Percentiles rank a stretch among this genome's conserved stretches.
These are phyloP conservation scores for Pristionchus exspectatus DNA, from an alignment of 2,888 invertebrate genomes.

Conservation along the genomic window DNA sequence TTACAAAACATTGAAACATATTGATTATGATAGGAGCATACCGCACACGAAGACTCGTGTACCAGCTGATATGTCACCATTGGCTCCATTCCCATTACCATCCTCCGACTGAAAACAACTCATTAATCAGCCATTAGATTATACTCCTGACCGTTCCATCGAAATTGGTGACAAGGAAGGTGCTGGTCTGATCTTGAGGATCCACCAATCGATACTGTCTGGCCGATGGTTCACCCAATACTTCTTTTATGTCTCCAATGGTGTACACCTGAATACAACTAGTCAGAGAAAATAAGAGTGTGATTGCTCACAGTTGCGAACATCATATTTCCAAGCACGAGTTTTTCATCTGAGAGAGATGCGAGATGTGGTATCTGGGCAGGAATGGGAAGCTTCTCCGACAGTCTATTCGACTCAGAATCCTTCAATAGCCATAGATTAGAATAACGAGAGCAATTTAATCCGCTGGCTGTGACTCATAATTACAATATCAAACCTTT, in stretches of 20 bases:
- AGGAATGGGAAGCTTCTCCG: conserved; percentile 49
- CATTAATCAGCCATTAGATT: neutral
- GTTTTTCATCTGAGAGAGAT: conserved; percentile 22
- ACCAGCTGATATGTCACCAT: neutral
- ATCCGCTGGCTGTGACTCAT: too few relatives aligned
- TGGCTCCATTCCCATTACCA: neutral
- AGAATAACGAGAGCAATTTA: neutral
- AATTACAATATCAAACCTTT: neutral
- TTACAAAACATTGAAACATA: neutral
- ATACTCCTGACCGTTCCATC: neutral
- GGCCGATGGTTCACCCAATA: neutral
- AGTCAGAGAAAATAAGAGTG: neutral
- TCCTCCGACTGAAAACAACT: conserved; percentile 43
- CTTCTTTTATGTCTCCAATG: conserved; percentile 50
- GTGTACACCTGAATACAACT: conserved; percentile 17
- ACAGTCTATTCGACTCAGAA: conserved; percentile 12
- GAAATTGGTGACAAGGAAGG: conserved; percentile 28
- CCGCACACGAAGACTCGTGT: conserved; percentile 28
- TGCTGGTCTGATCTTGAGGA: conserved; percentile 24
- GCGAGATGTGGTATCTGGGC: conserved; percentile 15
- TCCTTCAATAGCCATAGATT: neutral
- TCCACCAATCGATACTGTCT: conserved; percentile 12
- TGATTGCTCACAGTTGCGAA: conserved; percentile 28
- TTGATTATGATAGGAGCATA: neutral
- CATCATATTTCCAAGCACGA: conserved; percentile 24